Evolutionary conservation across 1,140 invertebrate genomes (phyloP).

Genomic region (Sinella curviseta): DNA sequence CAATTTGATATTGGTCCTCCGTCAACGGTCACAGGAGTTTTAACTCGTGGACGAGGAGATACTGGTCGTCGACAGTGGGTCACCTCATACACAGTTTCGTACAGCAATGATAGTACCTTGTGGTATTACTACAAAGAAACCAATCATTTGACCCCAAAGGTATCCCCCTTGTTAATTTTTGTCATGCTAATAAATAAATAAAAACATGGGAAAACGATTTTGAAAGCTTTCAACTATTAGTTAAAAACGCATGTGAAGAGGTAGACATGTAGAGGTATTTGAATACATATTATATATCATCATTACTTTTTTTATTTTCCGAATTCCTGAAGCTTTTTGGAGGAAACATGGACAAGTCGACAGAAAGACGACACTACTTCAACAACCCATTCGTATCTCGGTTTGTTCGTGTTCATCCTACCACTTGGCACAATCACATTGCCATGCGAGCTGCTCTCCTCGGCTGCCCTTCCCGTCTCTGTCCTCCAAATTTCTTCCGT

Average conservation of each 20-base stretch:
- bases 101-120: constrained; percentile 60
- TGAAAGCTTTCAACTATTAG: too few relatives aligned
- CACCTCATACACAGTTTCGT: constrained; percentile 61
- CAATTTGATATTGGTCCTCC: constrained; percentile 64
- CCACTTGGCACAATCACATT: constrained; percentile 59
- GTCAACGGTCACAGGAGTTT: constrained; percentile 60
- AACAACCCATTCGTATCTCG: constrained; percentile 61
- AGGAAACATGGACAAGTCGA: constrained; percentile 61
- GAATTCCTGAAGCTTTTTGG: constrained; percentile 58
- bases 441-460: constrained; percentile 60
- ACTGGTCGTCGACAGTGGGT: constrained; percentile 61
- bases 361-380: constrained; percentile 60
- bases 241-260: too few relatives aligned
- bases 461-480: constrained; percentile 60
- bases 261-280: too few relatives aligned
- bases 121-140: constrained; percentile 65
- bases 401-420: constrained; percentile 60
- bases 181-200: neutral
- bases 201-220: too few relatives aligned
- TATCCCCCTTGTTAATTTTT: neutral
- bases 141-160: constrained; percentile 55
- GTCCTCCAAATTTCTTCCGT: constrained; percentile 59
- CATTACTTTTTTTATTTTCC: neutral
- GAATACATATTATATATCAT: too few relatives aligned
- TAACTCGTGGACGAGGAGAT: constrained; percentile 62